Evolutionary conservation across 2,113 vertebrate species (phyloP).

Genomic region (Panthera leo): DNA sequence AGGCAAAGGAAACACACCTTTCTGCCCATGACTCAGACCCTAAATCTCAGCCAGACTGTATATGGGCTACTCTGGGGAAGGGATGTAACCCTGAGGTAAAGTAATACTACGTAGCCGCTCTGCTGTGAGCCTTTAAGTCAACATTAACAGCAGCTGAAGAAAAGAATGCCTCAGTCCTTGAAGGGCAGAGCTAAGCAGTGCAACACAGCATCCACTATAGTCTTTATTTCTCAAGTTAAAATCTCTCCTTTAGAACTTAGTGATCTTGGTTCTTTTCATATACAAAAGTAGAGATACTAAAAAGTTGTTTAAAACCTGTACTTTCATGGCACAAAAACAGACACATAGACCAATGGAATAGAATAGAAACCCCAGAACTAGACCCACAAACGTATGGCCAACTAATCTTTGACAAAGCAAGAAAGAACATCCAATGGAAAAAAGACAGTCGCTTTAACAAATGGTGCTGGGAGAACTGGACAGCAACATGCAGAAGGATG

Average conservation of each 20-base stretch:
- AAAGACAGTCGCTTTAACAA: no score
- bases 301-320: background rate
- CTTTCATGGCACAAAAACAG: background rate
- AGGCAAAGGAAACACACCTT: background rate
- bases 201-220: background rate
- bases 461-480: no score
- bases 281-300: background rate
- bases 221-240: background rate
- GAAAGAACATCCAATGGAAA: no score
- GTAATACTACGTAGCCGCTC: background rate
- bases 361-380: no score
- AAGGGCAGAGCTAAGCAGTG: background rate
- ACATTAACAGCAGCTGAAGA: background rate
- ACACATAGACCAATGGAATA: no score
- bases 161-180: background rate
- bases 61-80: background rate
- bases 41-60: background rate
- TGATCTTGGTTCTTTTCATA: background rate
- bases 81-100: background rate
- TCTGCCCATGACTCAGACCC: background rate
- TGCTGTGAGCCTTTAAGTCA: background rate
- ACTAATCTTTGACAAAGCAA: no score
- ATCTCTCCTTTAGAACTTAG: conserved; percentile 1
- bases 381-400: no score
- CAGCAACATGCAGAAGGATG: no score